Percentiles rank a stretch among this genome's conserved stretches.
phyloP scores from a whole-genome alignment of 2,113 vertebrate species.

The Anhinga rufa region DNA sequence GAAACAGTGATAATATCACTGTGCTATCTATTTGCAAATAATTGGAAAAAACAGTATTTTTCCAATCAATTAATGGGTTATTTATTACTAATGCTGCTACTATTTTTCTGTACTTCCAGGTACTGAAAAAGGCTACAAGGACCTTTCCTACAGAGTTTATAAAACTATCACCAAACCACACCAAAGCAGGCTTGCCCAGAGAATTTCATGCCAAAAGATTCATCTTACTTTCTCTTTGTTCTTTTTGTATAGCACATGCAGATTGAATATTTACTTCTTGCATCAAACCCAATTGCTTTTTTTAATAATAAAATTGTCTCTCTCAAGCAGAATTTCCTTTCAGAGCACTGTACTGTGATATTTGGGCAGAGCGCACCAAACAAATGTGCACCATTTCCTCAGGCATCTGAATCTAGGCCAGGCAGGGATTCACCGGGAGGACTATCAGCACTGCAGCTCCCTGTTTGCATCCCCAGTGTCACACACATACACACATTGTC shows the following conservation, averaged over 20 bases:
- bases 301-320: not conserved
- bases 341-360: not conserved
- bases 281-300: not conserved
- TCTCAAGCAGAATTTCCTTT: not conserved
- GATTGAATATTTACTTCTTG: not conserved
- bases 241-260: not conserved
- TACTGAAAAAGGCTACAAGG: not conserved
- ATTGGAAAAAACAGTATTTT: not conserved
- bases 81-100: not conserved
- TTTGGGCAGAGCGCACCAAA: not conserved
- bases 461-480: not conserved
- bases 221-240: not conserved
- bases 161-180: not conserved
- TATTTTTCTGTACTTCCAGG: not conserved
- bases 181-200: not conserved
- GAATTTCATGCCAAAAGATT: not conserved
- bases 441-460: not conserved
- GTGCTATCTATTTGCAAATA: not conserved
- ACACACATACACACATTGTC: not conserved
- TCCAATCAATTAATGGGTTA: not conserved
- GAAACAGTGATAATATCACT: not conserved
- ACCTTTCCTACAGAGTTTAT: not conserved
- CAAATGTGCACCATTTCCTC: not conserved
- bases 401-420: not conserved
- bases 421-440: not conserved